These are phyloP conservation scores for Pao palembangensis DNA, from an alignment of 2,113 vertebrate species.

Conservation along the genomic window DNA sequence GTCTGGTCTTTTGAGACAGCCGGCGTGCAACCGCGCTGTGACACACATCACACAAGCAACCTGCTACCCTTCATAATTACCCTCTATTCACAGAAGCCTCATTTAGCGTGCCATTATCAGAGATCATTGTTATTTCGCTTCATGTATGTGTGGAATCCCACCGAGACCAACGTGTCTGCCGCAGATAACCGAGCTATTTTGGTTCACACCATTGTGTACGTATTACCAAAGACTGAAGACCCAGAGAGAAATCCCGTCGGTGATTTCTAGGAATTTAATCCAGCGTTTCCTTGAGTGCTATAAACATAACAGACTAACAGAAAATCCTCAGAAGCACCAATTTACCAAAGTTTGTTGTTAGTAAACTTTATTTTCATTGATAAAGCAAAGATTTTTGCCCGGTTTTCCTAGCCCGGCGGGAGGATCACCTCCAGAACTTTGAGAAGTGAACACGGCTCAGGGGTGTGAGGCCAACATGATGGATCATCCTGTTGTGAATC, in stretches of 20 bases:
- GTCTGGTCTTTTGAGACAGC: constrained; percentile 39
- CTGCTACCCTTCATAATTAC: constrained; percentile 64
- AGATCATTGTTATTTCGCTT: constrained; percentile 69
- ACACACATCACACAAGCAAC: constrained; percentile 63
- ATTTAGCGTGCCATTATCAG: constrained; percentile 65
- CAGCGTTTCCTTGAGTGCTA: not conserved
- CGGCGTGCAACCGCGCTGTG: constrained; percentile 44
- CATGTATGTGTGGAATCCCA: constrained; percentile 56
- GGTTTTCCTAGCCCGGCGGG: constrained; percentile 17
- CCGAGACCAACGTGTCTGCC: constrained; percentile 59
- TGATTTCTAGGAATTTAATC: constrained; percentile 59
- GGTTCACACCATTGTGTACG: constrained; percentile 67
- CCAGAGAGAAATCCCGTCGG: constrained; percentile 53
- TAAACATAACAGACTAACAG: not conserved
- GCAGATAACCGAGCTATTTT: constrained; percentile 66
- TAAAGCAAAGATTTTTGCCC: constrained; percentile 21
- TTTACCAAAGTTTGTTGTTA: constrained; percentile 13
- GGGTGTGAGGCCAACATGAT: constrained; percentile 65
- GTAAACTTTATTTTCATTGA: constrained; percentile 26
- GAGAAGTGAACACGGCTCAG: constrained; percentile 55
- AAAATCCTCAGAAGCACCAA: constrained; percentile 1
- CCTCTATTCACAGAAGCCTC: constrained; percentile 63
- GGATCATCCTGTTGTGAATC: constrained; percentile 63
- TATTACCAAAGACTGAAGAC: constrained; percentile 47
- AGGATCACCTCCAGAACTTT: constrained; percentile 34